Evolutionary conservation across 53 echinoderm and acorn worm genomes (phyloP).

Genomic region (Apostichopus leukothele): DNA sequence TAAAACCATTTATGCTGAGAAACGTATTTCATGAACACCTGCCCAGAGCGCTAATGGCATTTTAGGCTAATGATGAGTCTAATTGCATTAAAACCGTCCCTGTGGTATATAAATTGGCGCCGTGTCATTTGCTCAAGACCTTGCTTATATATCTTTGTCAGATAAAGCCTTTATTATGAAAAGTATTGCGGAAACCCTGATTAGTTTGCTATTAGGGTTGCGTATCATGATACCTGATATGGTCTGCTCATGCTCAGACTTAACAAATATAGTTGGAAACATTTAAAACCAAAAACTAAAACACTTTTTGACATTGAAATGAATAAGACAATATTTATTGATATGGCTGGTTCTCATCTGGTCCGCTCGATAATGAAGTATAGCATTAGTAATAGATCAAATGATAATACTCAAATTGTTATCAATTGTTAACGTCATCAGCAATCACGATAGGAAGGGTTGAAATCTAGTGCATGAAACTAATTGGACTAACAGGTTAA

Average conservation of each 20-base stretch:
- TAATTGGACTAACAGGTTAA: too few relatives aligned
- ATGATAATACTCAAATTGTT: too few relatives aligned
- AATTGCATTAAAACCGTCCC: conserved; percentile 35
- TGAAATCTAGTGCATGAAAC: too few relatives aligned
- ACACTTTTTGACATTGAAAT: not conserved
- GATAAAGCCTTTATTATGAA: not conserved
- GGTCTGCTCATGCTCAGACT: not conserved
- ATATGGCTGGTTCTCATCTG: too few relatives aligned
- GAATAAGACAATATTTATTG: not conserved
- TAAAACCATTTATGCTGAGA: conserved; percentile 8
- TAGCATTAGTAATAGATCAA: too few relatives aligned
- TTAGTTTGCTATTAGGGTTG: not conserved
- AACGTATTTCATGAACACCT: conserved; percentile 22
- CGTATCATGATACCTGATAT: not conserved
- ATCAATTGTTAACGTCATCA: too few relatives aligned
- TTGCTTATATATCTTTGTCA: not conserved
- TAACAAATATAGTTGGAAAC: not conserved
- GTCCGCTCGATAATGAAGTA: too few relatives aligned
- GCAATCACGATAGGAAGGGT: too few relatives aligned
- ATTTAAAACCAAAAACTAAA: too few relatives aligned
- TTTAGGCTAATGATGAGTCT: conserved; percentile 41
- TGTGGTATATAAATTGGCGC: conserved; percentile 30
- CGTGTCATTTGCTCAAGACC: conserved; percentile 17
- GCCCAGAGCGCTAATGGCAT: conserved; percentile 28
- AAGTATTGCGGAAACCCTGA: not conserved